Conservation (phyloP, 37 sponge, comb jelly and placozoan genomes). For the Beroe ovata region DNA sequence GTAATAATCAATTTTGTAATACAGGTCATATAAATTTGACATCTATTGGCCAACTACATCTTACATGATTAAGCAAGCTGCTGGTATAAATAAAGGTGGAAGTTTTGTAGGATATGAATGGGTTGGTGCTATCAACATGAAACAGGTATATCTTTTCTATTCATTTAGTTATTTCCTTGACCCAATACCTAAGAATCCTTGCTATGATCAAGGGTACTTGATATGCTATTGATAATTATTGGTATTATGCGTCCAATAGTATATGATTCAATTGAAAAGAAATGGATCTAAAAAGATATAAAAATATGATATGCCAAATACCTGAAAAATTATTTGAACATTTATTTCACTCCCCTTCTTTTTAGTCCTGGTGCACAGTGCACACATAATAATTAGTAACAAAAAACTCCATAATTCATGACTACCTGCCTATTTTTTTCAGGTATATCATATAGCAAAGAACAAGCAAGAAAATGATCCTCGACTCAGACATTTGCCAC, state of each 20-base stretch:
- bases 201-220: no score
- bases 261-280: no score
- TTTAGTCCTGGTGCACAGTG: no score
- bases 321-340: no score
- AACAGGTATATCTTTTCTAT: slow-evolving; percentile 3
- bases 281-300: no score
- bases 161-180: no score
- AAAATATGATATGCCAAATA: no score
- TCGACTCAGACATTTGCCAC: slow-evolving; percentile 70
- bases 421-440: slow-evolving; percentile 57
- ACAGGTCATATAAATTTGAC: slow-evolving; percentile 39
- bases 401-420: no score
- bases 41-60: slow-evolving; percentile 74
- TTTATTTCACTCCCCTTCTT: no score
- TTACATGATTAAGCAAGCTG: slow-evolving; percentile 88
- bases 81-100: slow-evolving; percentile 85
- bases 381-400: no score
- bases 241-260: not conserved
- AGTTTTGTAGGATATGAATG: slow-evolving; percentile 69
- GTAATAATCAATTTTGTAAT: not conserved
- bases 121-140: slow-evolving; percentile 54
- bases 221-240: not conserved
- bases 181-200: no score
- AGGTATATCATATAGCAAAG: slow-evolving; percentile 90
- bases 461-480: slow-evolving; percentile 77